Evolutionary conservation across 2,113 vertebrate species (phyloP).

Genomic region (Pitta sordida): DNA sequence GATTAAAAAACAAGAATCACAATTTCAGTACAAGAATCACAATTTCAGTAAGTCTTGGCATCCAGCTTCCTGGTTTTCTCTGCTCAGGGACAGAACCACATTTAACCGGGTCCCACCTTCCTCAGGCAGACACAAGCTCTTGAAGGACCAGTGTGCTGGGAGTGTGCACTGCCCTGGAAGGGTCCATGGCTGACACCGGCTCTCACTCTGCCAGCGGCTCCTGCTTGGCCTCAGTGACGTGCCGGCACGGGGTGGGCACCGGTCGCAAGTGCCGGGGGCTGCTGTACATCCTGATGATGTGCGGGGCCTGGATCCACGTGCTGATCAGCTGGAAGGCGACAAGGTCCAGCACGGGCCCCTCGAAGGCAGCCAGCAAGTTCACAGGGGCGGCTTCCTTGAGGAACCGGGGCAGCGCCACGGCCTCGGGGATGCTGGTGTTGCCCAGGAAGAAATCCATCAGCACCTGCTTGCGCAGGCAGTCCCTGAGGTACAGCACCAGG

Average conservation of each 20-base stretch:
- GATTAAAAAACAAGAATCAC: neutral
- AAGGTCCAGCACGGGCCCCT: slow-evolving; percentile 64
- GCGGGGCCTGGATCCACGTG: slow-evolving; percentile 78
- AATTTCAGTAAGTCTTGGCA: neutral
- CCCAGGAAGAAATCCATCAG: slow-evolving; percentile 81
- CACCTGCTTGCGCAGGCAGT: slow-evolving; percentile 70
- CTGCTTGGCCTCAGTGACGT: fast-evolving
- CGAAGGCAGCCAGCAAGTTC: slow-evolving; percentile 75
- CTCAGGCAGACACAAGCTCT: fast-evolving
- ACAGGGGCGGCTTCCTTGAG: slow-evolving; percentile 72
- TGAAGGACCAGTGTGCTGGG: fast-evolving
- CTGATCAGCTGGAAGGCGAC: slow-evolving; percentile 70
- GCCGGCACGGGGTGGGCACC: neutral
- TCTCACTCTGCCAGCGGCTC: neutral
- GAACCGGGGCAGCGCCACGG: slow-evolving; percentile 74
- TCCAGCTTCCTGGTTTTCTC: neutral
- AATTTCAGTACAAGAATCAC: neutral
- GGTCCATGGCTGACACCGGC: fast-evolving
- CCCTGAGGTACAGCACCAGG: slow-evolving; percentile 74
- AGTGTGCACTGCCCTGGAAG: fast-evolving
- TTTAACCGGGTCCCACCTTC: neutral
- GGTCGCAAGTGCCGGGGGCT: slow-evolving; percentile 50
- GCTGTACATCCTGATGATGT: slow-evolving; percentile 74
- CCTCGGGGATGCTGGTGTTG: slow-evolving; percentile 63
- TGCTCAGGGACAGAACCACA: neutral